Evolutionary conservation across 1,140 invertebrate species (phyloP).

Genomic region (Pseudomyrmex flavicornis): DNA sequence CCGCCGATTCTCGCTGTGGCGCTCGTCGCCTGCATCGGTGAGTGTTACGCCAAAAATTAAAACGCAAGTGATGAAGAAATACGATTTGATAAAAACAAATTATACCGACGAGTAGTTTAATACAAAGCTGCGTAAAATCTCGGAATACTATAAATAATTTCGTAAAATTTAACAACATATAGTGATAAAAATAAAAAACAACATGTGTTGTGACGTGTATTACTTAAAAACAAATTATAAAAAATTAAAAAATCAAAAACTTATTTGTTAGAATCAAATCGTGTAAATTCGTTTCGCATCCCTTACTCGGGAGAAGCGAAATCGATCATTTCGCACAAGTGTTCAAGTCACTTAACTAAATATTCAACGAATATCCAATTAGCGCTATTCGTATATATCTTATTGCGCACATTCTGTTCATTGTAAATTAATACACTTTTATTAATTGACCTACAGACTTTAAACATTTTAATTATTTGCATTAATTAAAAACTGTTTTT

Average conservation of each 20-base stretch:
- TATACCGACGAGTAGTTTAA: background rate
- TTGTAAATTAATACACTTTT: background rate
- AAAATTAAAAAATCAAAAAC: no score
- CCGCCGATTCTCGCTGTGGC: constrained; percentile 74
- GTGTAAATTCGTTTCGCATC: background rate
- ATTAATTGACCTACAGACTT: background rate
- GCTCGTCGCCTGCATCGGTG: constrained; percentile 77
- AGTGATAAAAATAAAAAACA: background rate
- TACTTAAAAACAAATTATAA: no score
- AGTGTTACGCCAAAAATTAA: constrained; percentile 60
- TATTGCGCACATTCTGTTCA: background rate
- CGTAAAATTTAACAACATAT: background rate
- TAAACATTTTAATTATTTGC: constrained; percentile 16
- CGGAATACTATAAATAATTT: background rate
- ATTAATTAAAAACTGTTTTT: background rate
- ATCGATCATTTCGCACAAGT: background rate
- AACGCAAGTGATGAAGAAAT: background rate
- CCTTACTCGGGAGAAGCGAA: background rate
- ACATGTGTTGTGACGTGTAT: no score
- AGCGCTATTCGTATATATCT: constrained; percentile 20
- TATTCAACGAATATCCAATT: constrained; percentile 37
- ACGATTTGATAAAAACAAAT: background rate
- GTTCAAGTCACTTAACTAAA: constrained; percentile 32
- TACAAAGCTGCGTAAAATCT: background rate
- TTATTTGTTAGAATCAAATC: background rate